phyloP scores from a whole-genome alignment of 2,888 invertebrate species.

The Habrosyne pyritoides region DNA sequence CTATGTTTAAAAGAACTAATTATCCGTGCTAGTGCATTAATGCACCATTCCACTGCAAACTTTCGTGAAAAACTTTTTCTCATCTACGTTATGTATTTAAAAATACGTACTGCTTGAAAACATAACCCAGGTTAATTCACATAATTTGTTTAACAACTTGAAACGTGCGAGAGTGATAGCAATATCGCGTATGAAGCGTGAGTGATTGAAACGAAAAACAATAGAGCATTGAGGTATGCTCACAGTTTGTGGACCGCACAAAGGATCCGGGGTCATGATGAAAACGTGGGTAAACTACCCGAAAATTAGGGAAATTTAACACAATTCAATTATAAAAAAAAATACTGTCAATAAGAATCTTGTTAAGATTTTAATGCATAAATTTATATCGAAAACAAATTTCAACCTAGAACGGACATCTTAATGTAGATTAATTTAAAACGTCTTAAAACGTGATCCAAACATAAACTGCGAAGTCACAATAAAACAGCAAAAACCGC shows the following conservation, averaged over 20 bases:
- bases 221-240: constrained; percentile 54
- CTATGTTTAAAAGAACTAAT: neutral
- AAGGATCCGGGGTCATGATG: constrained; percentile 63
- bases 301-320: constrained; percentile 36
- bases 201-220: constrained; percentile 48
- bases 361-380: neutral
- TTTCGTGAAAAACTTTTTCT: neutral
- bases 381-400: too few relatives aligned
- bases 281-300: constrained; percentile 43
- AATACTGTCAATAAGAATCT: neutral
- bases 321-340: constrained; percentile 10
- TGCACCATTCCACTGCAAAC: neutral
- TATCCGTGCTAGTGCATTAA: neutral
- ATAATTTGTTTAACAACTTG: constrained; percentile 50
- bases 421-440: too few relatives aligned
- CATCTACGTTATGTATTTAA: neutral
- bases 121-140: constrained; percentile 22
- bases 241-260: constrained; percentile 65
- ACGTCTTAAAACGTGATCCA: neutral
- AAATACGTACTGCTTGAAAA: neutral
- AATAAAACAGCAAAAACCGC: neutral
- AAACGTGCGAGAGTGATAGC: constrained; percentile 34
- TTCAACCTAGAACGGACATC: too few relatives aligned
- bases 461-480: neutral
- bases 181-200: constrained; percentile 22